Evolutionary conservation across 92 coral and sea anemone genomes (phyloP).

Genomic region (Paragorgia papillata): DNA sequence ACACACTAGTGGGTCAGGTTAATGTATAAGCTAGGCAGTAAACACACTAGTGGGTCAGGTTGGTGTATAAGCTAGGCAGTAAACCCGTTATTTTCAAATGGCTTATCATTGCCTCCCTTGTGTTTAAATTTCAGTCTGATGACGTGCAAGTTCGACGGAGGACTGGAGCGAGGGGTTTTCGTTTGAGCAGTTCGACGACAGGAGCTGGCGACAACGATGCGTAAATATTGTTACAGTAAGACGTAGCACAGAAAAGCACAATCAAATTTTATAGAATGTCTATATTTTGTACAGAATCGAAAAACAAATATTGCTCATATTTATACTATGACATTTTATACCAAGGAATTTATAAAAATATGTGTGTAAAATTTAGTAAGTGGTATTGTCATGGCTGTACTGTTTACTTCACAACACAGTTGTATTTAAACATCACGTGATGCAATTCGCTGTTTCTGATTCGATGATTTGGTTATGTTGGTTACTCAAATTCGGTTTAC

Average conservation of each 20-base stretch:
- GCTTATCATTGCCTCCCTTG: neutral
- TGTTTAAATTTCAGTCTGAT: constrained; percentile 67
- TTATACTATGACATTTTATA: neutral
- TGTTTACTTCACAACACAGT: too few relatives aligned
- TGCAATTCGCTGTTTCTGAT: too few relatives aligned
- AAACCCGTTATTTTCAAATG: too few relatives aligned
- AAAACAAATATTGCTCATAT: neutral
- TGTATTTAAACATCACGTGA: too few relatives aligned
- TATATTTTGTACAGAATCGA: constrained; percentile 1
- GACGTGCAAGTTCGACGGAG: constrained; percentile 74
- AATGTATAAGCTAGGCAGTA: too few relatives aligned
- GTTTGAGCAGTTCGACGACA: constrained; percentile 9
- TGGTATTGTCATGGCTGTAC: too few relatives aligned
- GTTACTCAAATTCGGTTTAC: too few relatives aligned
- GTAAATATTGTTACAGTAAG: neutral
- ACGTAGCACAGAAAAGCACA: neutral
- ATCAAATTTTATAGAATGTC: neutral
- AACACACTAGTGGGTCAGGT: too few relatives aligned
- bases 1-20: too few relatives aligned
- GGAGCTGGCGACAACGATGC: neutral
- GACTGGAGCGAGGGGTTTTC: constrained; percentile 14
- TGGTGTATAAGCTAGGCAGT: too few relatives aligned
- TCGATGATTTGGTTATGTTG: too few relatives aligned
- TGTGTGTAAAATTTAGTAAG: neutral
- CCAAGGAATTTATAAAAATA: too few relatives aligned